Conservation (phyloP, 1,140 invertebrate genomes). For the Drosophila subobscura region DNA sequence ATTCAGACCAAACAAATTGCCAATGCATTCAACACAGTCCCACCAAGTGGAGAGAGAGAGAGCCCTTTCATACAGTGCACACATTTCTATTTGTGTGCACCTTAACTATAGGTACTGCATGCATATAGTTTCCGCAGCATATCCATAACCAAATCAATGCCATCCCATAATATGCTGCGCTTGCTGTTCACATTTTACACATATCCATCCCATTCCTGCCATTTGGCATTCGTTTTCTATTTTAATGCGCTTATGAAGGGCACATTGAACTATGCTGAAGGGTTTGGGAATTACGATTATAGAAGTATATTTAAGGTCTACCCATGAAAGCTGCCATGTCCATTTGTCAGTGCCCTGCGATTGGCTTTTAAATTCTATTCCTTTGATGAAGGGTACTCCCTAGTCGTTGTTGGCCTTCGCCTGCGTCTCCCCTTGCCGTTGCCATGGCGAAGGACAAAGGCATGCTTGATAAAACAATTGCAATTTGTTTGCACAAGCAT, state of each 20-base stretch:
- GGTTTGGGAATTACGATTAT: background rate
- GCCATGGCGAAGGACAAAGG: slow-evolving; percentile 59
- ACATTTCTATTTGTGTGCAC: slow-evolving; percentile 24
- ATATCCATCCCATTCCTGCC: slow-evolving; percentile 27
- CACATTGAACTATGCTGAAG: background rate
- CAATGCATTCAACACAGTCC: slow-evolving; percentile 58
- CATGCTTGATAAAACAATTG: slow-evolving; percentile 69
- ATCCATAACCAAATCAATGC: slow-evolving; percentile 54
- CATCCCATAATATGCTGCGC: slow-evolving; percentile 31
- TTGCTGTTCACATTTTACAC: slow-evolving; percentile 54
- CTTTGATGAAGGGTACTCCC: slow-evolving; percentile 12
- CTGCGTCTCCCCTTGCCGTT: slow-evolving; percentile 21
- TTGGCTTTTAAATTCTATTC: background rate
- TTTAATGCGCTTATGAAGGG: slow-evolving; percentile 39
- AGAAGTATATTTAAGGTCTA: background rate
- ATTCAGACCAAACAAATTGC: slow-evolving; percentile 29
- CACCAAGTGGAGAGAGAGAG: slow-evolving; percentile 12
- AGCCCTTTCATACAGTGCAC: slow-evolving; percentile 6
- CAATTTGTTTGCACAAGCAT: slow-evolving; percentile 64
- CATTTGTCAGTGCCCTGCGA: background rate
- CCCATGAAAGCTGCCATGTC: too few species aligned
- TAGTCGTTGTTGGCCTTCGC: too few species aligned
- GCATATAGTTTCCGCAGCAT: slow-evolving; percentile 1
- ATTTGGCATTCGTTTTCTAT: slow-evolving; percentile 43
- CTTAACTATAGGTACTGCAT: slow-evolving; percentile 10